Evolutionary conservation across 2,113 vertebrate genomes (phyloP), one percentile per base, ranked within the genome.

Genomic region (Heterochromis multidens): DNA sequence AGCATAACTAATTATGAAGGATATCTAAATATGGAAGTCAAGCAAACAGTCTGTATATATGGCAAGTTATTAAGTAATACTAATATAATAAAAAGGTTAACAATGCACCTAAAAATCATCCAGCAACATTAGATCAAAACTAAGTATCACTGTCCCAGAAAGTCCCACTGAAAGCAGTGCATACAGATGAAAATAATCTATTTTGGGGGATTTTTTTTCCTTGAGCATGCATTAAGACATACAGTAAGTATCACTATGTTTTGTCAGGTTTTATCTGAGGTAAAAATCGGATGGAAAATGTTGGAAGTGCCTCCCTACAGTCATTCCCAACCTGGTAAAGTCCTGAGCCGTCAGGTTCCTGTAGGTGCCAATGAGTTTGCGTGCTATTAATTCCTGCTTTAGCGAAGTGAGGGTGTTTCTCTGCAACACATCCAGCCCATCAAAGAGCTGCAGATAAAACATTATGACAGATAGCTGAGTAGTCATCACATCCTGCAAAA

Each of bases 341-440:
- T 96, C 90, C 35, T 94, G 62, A 12, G 88, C 89, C 2, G 95
- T 95, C 54, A 97, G 89, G 93, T 96, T 96, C 31, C 27, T 95
- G 90, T 93, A 95, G 21, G 88, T 77, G 54, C 91, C 63, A 8
- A 93, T 86, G 57, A 97, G 10, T 21, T 78, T 94, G 23, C 90
- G 87, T 65, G 95, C 95, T 3, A 97, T 29, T 29, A 96, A 96
- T 25, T 95, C 93, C 93, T 95, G 87, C 86, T 96, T 95, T 6
- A 95, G 56, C 12, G 77, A 7, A 3, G 87, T 92, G 62, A 96
- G 78, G 1, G 60, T 78, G 85, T 95, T 96, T 72, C 40, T 92
- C 90, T 91, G 84, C 76, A 97, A 63, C 61, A 96, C 91, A 27
- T 96, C 91, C 88, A 97, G 87, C 2, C 95, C 95, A 4, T 94